These are phyloP conservation scores for Hormaphis cornu DNA, from an alignment of 1,140 invertebrate genomes.

Conservation along the genomic window DNA sequence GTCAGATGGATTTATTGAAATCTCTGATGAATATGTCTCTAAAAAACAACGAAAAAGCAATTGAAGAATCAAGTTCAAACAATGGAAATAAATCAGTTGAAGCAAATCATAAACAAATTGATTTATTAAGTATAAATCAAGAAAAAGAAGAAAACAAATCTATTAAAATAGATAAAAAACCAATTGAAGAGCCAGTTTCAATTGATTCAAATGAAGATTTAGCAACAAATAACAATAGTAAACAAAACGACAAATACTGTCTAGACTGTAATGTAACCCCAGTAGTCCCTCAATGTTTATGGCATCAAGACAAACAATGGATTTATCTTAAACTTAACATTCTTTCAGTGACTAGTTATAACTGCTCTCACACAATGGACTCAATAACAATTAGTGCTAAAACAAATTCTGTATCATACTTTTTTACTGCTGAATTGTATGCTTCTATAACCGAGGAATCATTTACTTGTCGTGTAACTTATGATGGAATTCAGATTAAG, in stretches of 20 bases:
- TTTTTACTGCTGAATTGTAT: background rate
- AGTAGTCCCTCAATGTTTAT: background rate
- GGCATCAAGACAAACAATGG: conserved; percentile 7
- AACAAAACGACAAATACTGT: background rate
- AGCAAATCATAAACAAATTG: background rate
- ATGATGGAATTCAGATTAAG: conserved; percentile 4
- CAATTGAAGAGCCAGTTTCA: too few relatives aligned
- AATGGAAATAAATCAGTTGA: background rate
- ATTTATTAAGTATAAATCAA: background rate
- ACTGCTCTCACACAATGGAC: background rate
- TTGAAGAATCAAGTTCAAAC: background rate
- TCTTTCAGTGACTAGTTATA: background rate
- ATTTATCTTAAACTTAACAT: conserved; percentile 11
- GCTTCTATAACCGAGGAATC: background rate
- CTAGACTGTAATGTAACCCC: background rate
- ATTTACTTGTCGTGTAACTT: background rate
- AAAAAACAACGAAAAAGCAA: background rate
- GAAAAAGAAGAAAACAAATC: background rate
- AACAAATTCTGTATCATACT: conserved; percentile 7
- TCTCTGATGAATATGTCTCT: background rate
- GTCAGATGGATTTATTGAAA: background rate
- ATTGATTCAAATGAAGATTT: background rate
- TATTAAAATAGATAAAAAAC: background rate
- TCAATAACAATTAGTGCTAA: background rate
- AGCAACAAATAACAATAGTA: background rate